Conservation (phyloP, 2,113 vertebrate genomes). For the Diphyllodes magnificus region DNA sequence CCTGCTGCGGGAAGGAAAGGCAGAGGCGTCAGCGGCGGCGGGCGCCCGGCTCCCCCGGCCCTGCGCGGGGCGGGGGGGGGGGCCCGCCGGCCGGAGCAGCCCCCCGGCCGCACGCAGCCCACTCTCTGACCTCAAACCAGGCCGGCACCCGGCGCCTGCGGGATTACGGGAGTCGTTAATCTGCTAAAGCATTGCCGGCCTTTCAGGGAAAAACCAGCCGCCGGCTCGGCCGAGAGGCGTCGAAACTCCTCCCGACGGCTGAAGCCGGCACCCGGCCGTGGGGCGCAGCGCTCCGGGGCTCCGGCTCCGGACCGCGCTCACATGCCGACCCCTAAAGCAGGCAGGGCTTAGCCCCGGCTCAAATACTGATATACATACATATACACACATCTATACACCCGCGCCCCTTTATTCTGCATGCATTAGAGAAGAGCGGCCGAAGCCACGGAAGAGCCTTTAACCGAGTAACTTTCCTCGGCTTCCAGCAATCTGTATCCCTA, state of each 20-base stretch:
- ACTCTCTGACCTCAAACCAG: not conserved
- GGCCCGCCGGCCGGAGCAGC: not conserved
- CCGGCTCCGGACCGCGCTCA: no score
- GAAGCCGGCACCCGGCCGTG: not conserved
- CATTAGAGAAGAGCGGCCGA: not conserved
- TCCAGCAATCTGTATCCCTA: not conserved
- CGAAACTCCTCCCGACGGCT: not conserved
- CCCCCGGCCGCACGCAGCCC: not conserved
- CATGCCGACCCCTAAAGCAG: not conserved
- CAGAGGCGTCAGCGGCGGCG: not conserved
- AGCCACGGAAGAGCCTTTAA: not conserved
- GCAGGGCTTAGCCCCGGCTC: not conserved
- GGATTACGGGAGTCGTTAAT: not conserved
- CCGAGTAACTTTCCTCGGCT: not conserved
- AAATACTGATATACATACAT: not conserved
- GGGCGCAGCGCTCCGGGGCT: not conserved
- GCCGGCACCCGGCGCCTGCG: not conserved
- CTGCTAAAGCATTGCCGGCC: not conserved
- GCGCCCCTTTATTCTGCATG: not conserved
- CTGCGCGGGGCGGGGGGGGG: not conserved
- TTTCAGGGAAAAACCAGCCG: not conserved
- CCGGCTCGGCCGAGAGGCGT: not conserved
- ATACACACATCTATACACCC: no score
- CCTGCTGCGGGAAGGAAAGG: not conserved
- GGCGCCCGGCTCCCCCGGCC: not conserved